These are phyloP conservation scores for Corythaeola cristata DNA, from an alignment of 2,113 vertebrate species.

Conservation along the genomic window DNA sequence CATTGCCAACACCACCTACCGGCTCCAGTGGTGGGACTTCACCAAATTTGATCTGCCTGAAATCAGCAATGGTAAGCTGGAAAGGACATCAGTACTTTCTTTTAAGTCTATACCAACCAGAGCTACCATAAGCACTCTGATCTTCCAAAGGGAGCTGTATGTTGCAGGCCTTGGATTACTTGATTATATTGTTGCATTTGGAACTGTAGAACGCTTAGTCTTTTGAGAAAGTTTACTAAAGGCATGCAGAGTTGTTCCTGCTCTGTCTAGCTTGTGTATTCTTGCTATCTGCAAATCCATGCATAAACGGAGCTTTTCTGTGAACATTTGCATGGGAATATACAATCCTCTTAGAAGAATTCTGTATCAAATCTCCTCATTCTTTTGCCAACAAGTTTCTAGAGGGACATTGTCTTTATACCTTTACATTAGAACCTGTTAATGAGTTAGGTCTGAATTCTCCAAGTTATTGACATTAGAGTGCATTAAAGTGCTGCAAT, in stretches of 20 bases:
- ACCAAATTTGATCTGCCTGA: conserved; percentile 98
- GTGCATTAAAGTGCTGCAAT: neutral
- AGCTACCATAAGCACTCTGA: neutral
- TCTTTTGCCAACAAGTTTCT: neutral
- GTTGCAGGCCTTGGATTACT: neutral
- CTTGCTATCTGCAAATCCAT: neutral
- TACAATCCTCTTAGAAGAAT: neutral
- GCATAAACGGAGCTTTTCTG: neutral
- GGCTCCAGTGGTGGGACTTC: conserved; percentile 99
- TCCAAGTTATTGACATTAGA: neutral
- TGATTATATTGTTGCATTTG: neutral
- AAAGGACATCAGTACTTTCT: neutral
- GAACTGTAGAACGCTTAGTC: neutral
- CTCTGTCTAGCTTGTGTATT: neutral
- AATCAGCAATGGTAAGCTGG: conserved; percentile 93
- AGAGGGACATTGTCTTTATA: neutral
- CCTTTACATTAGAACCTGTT: neutral
- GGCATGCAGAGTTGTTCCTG: neutral
- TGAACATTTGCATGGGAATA: neutral
- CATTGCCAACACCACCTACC: conserved; percentile 97
- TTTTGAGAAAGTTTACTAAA: neutral
- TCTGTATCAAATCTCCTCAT: neutral
- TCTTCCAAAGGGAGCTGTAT: neutral
- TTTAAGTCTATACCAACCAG: neutral
- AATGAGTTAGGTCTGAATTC: neutral